Evolutionary conservation across 1,140 invertebrate species (phyloP), one percentile per base, ranked within the genome.

Genomic region (Ptiloglossa arizonensis): DNA sequence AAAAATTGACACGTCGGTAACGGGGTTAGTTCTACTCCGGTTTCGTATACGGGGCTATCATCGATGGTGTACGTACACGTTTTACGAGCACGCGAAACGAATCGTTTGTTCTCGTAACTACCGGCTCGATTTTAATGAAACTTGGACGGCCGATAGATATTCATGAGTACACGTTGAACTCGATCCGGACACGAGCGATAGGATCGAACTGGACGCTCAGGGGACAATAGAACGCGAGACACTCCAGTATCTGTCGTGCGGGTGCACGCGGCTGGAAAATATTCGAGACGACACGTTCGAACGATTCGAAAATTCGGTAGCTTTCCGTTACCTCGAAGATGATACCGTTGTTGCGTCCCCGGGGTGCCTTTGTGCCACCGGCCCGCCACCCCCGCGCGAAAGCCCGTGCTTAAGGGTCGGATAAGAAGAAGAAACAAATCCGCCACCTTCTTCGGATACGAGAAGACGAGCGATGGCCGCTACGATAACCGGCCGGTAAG

Each of bases 371-470:
- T 83, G 62, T 85, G 52, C 44, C 67, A 24, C 5, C 63, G 63
- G 41, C 48, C 60, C 67, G 62, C 71, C 67, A 75, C 54, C 77
- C 69, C 57, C 64, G 52, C 81, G 74, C 67, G 69, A 79, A 38
- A 63, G 56, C 67, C 41, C 38, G n/a, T 27, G 35, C 54, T 66
- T 38, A 29, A 81, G 75, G 80, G 79, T 76, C 77, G 75, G 79
- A 81, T 85, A 86, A 82, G 75, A 83, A 35, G 66, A 83, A 87
- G 85, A 88, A 90, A 90, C 88, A 90, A 90, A 90, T 91, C 88
- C 87, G 82, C 83, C 80, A 90, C 85, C 89, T 90, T n/a, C n/a
- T n/a, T 87, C 85, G 83, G 85, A 84, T 89, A 88, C 84, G 83
- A 85, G 81, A 89, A 89, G 81, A 84, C 77, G 80, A 85, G 79